These are phyloP conservation scores for Oriolus oriolus DNA, from an alignment of 2,113 vertebrate genomes.

Conservation along the genomic window DNA sequence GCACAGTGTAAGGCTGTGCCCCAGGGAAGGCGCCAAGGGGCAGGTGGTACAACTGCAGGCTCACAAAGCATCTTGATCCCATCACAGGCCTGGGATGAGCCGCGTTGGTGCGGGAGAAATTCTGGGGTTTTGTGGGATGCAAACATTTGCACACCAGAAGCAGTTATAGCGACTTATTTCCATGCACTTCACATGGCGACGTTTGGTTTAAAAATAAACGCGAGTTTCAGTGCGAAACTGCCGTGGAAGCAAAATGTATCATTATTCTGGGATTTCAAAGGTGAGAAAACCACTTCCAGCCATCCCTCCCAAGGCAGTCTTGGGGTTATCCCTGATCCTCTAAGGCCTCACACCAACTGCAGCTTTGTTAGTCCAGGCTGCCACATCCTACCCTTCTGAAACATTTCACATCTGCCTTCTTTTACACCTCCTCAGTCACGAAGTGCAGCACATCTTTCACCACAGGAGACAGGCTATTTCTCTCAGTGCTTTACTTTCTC, in stretches of 20 bases:
- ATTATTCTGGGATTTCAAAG: not conserved
- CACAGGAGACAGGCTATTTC: fast-evolving
- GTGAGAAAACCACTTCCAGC: not conserved
- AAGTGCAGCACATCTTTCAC: not conserved
- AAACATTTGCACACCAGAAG: not conserved
- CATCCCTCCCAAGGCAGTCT: not conserved
- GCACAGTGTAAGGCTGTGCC: not conserved
- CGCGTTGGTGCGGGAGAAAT: not conserved
- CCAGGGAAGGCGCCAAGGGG: not conserved
- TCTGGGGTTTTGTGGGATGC: not conserved
- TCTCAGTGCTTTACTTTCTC: not conserved
- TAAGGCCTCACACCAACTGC: not conserved
- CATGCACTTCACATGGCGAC: not conserved
- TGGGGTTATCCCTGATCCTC: not conserved
- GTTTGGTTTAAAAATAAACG: not conserved
- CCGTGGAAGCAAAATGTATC: not conserved
- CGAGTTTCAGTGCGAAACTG: not conserved
- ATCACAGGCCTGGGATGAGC: not conserved
- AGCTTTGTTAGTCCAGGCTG: not conserved
- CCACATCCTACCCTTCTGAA: not conserved
- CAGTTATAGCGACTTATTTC: not conserved
- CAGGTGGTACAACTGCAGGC: not conserved
- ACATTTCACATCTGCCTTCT: not conserved
- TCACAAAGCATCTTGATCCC: not conserved
- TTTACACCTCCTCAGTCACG: not conserved